Conservation (phyloP, 1,140 invertebrate genomes). For the Zophobas atratus region DNA sequence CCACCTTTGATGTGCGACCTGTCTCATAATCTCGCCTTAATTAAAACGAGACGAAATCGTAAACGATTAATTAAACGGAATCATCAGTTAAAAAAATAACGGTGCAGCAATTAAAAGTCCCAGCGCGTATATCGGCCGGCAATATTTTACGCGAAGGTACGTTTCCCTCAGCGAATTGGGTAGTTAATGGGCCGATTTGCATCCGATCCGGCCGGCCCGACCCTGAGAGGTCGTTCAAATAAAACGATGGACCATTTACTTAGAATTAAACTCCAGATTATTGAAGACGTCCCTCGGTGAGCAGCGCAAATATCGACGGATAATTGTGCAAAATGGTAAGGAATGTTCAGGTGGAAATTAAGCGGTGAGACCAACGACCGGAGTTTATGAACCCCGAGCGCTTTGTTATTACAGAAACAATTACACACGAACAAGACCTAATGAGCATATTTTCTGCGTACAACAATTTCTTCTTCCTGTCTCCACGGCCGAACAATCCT, state of each 20-base stretch:
- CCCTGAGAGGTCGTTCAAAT: background rate
- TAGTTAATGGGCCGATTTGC: background rate
- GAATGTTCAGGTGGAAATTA: conserved; percentile 48
- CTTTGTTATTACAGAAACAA: conserved; percentile 58
- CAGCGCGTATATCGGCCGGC: background rate
- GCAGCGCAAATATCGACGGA: conserved; percentile 31
- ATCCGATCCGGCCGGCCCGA: background rate
- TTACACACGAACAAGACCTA: conserved; percentile 58
- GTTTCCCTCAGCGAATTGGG: background rate
- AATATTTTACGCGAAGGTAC: background rate
- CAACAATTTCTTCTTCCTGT: conserved; percentile 57
- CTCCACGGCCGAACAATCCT: conserved; percentile 40
- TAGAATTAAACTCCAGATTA: background rate
- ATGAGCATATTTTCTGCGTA: conserved; percentile 58
- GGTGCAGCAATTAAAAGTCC: background rate
- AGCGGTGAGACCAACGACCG: conserved; percentile 54
- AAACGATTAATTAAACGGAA: background rate
- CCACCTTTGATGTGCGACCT: background rate
- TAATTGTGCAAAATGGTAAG: conserved; percentile 47
- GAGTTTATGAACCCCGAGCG: conserved; percentile 55
- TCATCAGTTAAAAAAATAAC: background rate
- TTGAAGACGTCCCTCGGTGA: conserved; percentile 16
- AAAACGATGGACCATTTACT: background rate
- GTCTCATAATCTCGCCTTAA: background rate
- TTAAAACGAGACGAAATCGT: background rate